A percentile compares a stretch with the other conserved stretches of the same genome.
phyloP scores from a whole-genome alignment of 2,888 invertebrate species.

The Meteorus colon region DNA sequence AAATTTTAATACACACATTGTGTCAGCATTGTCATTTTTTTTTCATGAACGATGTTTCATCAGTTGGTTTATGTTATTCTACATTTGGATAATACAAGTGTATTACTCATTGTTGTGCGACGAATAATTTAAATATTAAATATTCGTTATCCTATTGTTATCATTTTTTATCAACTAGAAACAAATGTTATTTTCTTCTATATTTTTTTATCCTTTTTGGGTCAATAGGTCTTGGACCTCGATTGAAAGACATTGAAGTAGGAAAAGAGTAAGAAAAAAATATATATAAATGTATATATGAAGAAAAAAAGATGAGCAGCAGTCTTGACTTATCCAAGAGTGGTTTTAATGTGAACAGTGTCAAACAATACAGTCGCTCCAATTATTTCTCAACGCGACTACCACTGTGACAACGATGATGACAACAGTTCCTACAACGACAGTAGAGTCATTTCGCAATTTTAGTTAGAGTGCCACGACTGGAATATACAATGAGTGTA shows the following conservation, averaged over 20 bases:
- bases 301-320: background rate
- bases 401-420: background rate
- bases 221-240: conserved; percentile 10
- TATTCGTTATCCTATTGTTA: background rate
- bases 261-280: conserved; percentile 17
- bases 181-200: background rate
- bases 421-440: conserved; percentile 22
- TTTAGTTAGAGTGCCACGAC: background rate
- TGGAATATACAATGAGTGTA: background rate
- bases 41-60: background rate
- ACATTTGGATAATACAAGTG: background rate
- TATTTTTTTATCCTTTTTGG: background rate
- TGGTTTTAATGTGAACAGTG: conserved; percentile 30
- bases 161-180: background rate
- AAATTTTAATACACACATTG: no score
- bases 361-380: conserved; percentile 45
- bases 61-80: background rate
- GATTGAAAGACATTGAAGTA: conserved; percentile 3
- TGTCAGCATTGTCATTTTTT: background rate
- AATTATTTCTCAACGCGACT: conserved; percentile 46
- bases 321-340: conserved; percentile 24
- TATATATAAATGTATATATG: background rate
- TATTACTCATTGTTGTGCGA: background rate
- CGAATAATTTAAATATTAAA: background rate
- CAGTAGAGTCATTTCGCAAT: conserved; percentile 20